A percentile compares a stretch with the other conserved stretches of the same genome.
phyloP scores from a whole-genome alignment of 2,113 vertebrate genomes.

The Cygnus atratus region DNA sequence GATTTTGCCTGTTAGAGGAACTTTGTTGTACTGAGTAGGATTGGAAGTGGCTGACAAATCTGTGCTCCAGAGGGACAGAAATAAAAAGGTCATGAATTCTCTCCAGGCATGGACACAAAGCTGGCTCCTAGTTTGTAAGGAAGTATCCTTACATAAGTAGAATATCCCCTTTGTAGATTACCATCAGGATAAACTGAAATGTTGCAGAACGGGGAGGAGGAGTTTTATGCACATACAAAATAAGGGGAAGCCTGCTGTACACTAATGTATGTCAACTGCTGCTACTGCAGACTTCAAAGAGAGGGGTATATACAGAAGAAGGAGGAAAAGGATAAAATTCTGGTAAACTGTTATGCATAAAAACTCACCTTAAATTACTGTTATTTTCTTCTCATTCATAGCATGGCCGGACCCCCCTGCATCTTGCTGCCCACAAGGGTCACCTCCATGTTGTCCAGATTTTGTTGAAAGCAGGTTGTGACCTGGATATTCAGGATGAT shows the following conservation, averaged over 20 bases:
- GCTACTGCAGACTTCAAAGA: neutral
- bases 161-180: neutral
- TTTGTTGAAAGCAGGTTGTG: conserved; percentile 94
- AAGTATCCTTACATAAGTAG: neutral
- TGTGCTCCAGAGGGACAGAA: neutral
- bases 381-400: conserved; percentile 73
- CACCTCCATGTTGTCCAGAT: conserved; percentile 90
- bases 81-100: neutral
- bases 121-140: neutral
- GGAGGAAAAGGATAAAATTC: neutral
- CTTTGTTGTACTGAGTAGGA: neutral
- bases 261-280: neutral
- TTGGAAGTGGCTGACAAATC: neutral
- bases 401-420: conserved; percentile 93
- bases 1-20: neutral
- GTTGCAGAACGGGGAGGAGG: neutral
- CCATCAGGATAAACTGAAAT: neutral
- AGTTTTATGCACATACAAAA: neutral
- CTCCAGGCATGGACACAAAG: neutral
- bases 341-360: neutral
- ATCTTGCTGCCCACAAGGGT: conserved; percentile 93
- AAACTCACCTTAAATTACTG: neutral
- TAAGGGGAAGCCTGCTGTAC: neutral
- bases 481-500: conserved; percentile 95
- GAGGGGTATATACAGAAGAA: neutral